These are phyloP conservation scores for Astropecten irregularis DNA, from an alignment of 53 echinoderm and acorn worm species.

Conservation along the genomic window DNA sequence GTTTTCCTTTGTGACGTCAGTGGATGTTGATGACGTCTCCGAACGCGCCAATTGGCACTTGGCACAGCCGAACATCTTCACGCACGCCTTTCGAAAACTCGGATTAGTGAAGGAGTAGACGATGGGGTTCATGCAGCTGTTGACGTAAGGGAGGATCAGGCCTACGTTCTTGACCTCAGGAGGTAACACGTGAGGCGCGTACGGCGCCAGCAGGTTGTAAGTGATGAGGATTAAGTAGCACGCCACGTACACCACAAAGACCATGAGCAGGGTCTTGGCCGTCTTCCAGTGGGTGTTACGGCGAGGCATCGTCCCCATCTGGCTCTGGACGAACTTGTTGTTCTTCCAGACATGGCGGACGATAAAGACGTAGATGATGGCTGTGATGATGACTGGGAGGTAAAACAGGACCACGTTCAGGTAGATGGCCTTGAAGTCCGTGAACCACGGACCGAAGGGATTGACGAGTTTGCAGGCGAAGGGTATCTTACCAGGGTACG, in stretches of 20 bases:
- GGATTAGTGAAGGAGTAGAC: constrained; percentile 84
- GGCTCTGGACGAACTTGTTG: constrained; percentile 35
- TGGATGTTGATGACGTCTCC: neutral
- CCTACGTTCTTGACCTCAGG: constrained; percentile 64
- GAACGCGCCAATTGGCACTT: neutral
- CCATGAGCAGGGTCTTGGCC: constrained; percentile 74
- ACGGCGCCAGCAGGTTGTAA: constrained; percentile 77
- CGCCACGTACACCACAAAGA: constrained; percentile 78
- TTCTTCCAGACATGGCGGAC: constrained; percentile 71
- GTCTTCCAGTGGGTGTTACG: constrained; percentile 81
- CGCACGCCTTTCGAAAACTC: constrained; percentile 62
- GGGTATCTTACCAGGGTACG: constrained; percentile 77
- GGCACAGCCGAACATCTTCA: neutral
- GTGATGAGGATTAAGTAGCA: constrained; percentile 78
- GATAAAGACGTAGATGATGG: constrained; percentile 73
- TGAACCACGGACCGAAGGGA: constrained; percentile 73
- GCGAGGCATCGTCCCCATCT: constrained; percentile 4
- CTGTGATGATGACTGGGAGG: constrained; percentile 79
- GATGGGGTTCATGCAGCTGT: constrained; percentile 84
- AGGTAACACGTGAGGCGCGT: constrained; percentile 25
- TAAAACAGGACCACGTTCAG: constrained; percentile 88
- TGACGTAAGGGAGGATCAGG: constrained; percentile 76
- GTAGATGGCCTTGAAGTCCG: constrained; percentile 89
- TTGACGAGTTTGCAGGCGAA: constrained; percentile 81
- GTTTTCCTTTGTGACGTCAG: neutral